These are phyloP conservation scores for Paragorgia papillata DNA, from an alignment of 92 coral and sea anemone species.

Conservation along the genomic window DNA sequence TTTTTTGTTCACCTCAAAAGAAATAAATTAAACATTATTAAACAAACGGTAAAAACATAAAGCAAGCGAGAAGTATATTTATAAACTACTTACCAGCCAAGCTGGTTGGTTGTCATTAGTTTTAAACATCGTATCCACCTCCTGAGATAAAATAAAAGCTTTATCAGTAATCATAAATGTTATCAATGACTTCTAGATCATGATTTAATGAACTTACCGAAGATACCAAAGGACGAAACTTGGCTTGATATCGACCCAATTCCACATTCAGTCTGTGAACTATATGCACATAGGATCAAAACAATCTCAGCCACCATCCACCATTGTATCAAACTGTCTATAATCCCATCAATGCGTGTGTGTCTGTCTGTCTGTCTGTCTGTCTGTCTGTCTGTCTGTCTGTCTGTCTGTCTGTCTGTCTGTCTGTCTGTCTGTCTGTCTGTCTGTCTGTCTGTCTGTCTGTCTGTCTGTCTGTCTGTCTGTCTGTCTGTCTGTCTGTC, in stretches of 20 bases:
- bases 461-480: background rate
- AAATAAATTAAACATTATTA: background rate
- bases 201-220: too few species aligned
- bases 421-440: constrained; percentile 2
- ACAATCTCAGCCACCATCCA: too few species aligned
- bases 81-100: constrained; percentile 49
- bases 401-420: too few species aligned
- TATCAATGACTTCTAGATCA: too few species aligned
- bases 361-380: too few species aligned
- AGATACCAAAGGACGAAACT: constrained; percentile 74
- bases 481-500: too few species aligned
- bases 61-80: background rate
- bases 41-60: background rate
- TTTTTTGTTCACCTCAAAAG: constrained; percentile 77
- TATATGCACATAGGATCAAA: background rate
- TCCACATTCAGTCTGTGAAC: constrained; percentile 96
- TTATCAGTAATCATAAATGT: background rate
- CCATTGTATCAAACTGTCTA: too few species aligned
- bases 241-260: constrained; percentile 91
- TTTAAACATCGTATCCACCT: constrained; percentile 68
- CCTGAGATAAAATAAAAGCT: constrained; percentile 42
- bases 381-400: too few species aligned
- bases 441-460: background rate
- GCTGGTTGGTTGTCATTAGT: constrained; percentile 28
- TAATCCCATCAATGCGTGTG: too few species aligned